Evolutionary conservation across 1,140 invertebrate genomes (phyloP), one percentile per base, ranked within the genome.

Genomic region (Drosophila burlai): DNA sequence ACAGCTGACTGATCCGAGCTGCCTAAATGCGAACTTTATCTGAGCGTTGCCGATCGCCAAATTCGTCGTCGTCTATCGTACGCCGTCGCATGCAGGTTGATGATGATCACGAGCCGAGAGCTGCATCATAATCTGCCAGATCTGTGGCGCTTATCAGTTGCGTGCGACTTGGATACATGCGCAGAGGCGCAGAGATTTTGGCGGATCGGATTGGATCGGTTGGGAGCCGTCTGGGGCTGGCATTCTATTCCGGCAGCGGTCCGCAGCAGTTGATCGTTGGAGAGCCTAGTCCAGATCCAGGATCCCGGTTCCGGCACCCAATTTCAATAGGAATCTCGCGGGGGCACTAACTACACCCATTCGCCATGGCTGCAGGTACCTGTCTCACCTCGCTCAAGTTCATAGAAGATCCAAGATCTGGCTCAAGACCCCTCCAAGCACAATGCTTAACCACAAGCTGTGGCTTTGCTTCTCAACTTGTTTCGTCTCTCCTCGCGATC

Each of bases 101-200:
- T 77, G 74, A 63, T 77, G 74, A 77, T 69, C 65, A 77, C 63
- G 74, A 78, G 64, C 57, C 47, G 64, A 82, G 64, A 82, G 80
- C 67, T 67, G 76, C 67, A 80, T 65, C 84, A 80, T 78, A 68
- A 64, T 71, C 62, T 59, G 34, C 60, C 43, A 69, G 78, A 77
- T 57, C 54, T 49, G 57, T 26, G 68, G 60, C 45, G 80, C 67
- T 86, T 86, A 87, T 87, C 83, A 87, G 83, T 85, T 79, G 50
- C 54, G 52, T 82, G 64, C 64, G 61, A 66, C 57, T 60, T 59
- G 78, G 82, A 74, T 63, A 59, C 52, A 15, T 43, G n/a, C 9
- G 52, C 52, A 38, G 52, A 55, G 34, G 34, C 52, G 54, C 18
- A 24, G 10, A 55, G 52, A 38, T 38, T 38, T 31, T 16, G 49